Conservation (phyloP, 2,797 vertebrate genomes). For the Pempheris klunzingeri region DNA sequence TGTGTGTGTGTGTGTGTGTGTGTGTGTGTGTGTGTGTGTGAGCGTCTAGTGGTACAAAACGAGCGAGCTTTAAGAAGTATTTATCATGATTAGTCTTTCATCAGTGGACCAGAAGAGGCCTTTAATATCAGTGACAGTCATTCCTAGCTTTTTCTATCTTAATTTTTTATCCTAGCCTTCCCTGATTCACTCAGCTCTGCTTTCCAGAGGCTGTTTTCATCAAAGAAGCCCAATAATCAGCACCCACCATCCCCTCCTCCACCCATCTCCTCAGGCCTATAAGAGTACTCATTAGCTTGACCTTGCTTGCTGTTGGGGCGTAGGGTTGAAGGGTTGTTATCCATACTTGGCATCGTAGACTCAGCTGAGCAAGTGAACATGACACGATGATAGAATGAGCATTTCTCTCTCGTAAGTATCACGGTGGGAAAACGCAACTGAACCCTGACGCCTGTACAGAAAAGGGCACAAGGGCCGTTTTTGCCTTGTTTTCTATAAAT, state of each 20-base stretch:
- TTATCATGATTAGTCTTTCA: constrained; percentile 78
- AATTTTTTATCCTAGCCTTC: constrained; percentile 62
- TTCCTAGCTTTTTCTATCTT: constrained; percentile 67
- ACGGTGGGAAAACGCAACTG: background rate
- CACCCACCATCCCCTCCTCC: background rate
- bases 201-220: constrained; percentile 62
- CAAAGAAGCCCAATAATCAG: constrained; percentile 67
- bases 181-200: constrained; percentile 35
- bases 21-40: constrained; percentile 6
- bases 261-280: constrained; percentile 42
- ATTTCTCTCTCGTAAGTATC: constrained; percentile 5
- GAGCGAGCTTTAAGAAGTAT: constrained; percentile 61
- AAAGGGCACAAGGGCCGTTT: background rate
- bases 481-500: background rate
- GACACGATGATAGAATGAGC: constrained; percentile 5
- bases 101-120: constrained; percentile 71
- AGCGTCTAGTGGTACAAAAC: constrained; percentile 44
- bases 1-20: background rate
- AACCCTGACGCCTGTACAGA: background rate
- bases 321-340: constrained; percentile 37
- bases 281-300: constrained; percentile 65
- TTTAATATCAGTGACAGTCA: constrained; percentile 71
- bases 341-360: constrained; percentile 11
- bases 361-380: constrained; percentile 28
- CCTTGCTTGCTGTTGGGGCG: constrained; percentile 46